Evolutionary conservation across 2,113 vertebrate genomes (phyloP), one percentile per base, ranked within the genome.

Genomic region (Osmerus eperlanus): DNA sequence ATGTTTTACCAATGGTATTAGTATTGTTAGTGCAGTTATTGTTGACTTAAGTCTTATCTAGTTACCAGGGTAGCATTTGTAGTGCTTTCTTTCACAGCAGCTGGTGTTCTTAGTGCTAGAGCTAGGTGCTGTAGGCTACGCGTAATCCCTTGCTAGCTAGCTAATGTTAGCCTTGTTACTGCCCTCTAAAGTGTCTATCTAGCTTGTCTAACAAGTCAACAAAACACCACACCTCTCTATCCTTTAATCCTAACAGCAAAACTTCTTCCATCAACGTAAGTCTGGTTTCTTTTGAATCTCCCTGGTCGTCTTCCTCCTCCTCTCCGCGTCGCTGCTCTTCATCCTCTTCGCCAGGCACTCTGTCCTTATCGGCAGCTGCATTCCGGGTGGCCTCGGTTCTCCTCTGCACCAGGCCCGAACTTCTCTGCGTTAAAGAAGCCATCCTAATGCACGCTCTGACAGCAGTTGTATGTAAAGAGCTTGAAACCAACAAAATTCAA

Each of bases 181-280:
- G 32, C 32, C 32, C 32, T 36, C 4, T 36, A 36, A 36, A 47
- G 41, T 47, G 41, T 11, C 59, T 65, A 28, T 28, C 25, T 56
- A 67, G 56, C 51, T 65, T 25, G 52, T 19, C 66, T 21, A 74
- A 61, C 53, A 29, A 36, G 51, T 29, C 28, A 70, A 19, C n/a
- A 61, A 51, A 12, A 0, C 51, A 5, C 41, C 84, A 11, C 88
- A 98, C 96, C 97, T 98, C 97, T 88, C 96, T 93, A 81, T 99
- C 97, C 90, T 99, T 98, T 81, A 99, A 94, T 84, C 97, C 97
- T 89, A 99, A 77, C 0, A 99, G 94, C 84, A 99, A 78, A 88
- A 99, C 96, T 68, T 98, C 97, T 75, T 99, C 97, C 97, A 99
- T 98, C 51, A 99, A 92, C 0, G 96, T 99, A 25, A 99, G 94